Conservation (phyloP, 2,888 invertebrate genomes). For the Pyrgus malvae region DNA sequence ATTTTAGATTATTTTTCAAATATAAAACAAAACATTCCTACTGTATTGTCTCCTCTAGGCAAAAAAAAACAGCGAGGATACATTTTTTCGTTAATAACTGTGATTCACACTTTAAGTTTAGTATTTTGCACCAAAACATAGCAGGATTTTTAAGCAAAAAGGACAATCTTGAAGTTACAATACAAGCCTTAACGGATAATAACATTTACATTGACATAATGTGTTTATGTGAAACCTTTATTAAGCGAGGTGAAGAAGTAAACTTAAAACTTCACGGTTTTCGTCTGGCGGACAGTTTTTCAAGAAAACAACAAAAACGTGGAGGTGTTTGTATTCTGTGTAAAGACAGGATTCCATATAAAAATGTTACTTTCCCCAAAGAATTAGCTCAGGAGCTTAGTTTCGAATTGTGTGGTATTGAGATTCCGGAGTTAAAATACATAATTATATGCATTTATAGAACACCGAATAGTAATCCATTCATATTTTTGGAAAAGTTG, state of each 20-base stretch:
- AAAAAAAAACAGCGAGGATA: too few species aligned
- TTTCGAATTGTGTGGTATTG: conserved; percentile 1
- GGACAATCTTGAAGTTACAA: background rate
- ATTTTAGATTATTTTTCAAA: background rate
- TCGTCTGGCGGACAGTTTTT: background rate
- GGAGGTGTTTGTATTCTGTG: conserved; percentile 4
- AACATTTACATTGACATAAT: background rate
- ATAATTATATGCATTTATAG: background rate
- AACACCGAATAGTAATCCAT: background rate
- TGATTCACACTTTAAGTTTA: background rate
- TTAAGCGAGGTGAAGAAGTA: background rate
- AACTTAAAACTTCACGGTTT: conserved; percentile 1
- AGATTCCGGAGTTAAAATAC: background rate
- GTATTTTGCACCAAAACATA: conserved; percentile 2
- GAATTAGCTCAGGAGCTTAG: background rate
- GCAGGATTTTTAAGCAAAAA: background rate
- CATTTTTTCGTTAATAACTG: background rate
- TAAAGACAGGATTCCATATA: background rate
- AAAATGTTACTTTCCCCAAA: background rate
- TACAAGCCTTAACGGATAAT: background rate
- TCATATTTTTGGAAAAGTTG: background rate
- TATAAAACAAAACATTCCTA: background rate
- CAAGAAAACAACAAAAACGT: background rate
- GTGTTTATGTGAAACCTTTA: conserved; percentile 3
- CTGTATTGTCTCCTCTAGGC: too few species aligned